phyloP scores from a whole-genome alignment of 1,140 invertebrate genomes.

The Drosophila pruinosa region DNA sequence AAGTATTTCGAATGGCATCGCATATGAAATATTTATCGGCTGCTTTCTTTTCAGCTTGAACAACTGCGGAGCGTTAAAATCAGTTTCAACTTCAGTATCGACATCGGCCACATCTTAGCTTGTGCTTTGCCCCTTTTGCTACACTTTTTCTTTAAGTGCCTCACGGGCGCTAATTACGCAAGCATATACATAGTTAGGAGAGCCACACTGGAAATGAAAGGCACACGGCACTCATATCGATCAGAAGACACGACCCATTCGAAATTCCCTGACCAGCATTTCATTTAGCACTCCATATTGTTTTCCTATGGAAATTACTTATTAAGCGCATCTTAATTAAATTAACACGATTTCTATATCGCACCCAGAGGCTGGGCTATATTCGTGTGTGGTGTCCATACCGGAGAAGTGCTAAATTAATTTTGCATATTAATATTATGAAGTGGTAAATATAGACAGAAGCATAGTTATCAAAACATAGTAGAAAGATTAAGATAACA shows the following conservation, averaged over 20 bases:
- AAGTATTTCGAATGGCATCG: constrained; percentile 57
- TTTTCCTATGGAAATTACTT: constrained; percentile 74
- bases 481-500: no score
- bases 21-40: constrained; percentile 39
- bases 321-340: constrained; percentile 68
- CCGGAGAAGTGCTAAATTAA: constrained; percentile 59
- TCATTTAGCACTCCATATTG: constrained; percentile 43
- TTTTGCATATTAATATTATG: constrained; percentile 24
- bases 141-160: constrained; percentile 48
- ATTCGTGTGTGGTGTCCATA: constrained; percentile 3
- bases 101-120: neutral
- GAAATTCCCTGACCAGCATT: constrained; percentile 7
- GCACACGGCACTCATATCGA: neutral
- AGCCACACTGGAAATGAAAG: constrained; percentile 41
- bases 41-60: constrained; percentile 48
- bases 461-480: no score
- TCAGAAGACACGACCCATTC: neutral
- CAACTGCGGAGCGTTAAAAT: constrained; percentile 28
- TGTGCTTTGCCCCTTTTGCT: constrained; percentile 38
- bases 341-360: constrained; percentile 61
- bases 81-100: constrained; percentile 2
- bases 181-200: constrained; percentile 54
- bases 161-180: constrained; percentile 66
- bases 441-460: neutral
- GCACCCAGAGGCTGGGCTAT: constrained; percentile 27